Conservation (phyloP, 2,113 vertebrate species). For the Plectropomus leopardus region DNA sequence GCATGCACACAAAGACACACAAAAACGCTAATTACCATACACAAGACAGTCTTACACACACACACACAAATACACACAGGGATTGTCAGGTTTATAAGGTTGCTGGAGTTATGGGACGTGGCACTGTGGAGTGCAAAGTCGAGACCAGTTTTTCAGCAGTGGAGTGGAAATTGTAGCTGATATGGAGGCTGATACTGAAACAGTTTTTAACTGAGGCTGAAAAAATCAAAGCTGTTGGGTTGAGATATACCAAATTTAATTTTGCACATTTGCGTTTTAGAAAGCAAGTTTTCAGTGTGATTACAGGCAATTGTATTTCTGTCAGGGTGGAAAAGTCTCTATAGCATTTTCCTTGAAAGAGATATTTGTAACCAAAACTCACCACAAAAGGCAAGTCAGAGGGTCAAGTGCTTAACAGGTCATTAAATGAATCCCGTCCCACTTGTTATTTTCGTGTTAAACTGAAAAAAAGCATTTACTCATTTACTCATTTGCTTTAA, state of each 20-base stretch:
- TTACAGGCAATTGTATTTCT: not conserved
- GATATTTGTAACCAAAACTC: not conserved
- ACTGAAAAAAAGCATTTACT: too few relatives aligned
- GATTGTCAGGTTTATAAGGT: slow-evolving; percentile 15
- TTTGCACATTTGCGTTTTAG: not conserved
- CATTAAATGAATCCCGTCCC: not conserved
- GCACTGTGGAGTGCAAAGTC: not conserved
- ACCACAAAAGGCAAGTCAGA: not conserved
- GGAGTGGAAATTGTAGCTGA: not conserved
- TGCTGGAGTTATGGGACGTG: slow-evolving; percentile 17
- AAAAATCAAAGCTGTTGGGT: not conserved
- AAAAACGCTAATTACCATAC: slow-evolving; percentile 52
- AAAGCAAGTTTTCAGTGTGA: not conserved
- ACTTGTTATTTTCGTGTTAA: not conserved
- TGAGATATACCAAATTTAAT: not conserved
- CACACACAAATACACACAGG: not conserved
- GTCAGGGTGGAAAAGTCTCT: not conserved
- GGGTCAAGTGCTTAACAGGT: not conserved
- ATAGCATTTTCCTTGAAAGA: not conserved
- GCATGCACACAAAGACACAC: slow-evolving; percentile 9
- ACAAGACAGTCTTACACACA: slow-evolving; percentile 6
- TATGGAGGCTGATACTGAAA: not conserved
- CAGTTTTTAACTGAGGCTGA: not conserved
- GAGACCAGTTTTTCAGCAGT: not conserved
- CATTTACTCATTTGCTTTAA: too few relatives aligned